Percentiles rank a stretch among this genome's conserved stretches.
phyloP scores from a whole-genome alignment of 1,140 invertebrate species.

The Nasonia longicornis region DNA sequence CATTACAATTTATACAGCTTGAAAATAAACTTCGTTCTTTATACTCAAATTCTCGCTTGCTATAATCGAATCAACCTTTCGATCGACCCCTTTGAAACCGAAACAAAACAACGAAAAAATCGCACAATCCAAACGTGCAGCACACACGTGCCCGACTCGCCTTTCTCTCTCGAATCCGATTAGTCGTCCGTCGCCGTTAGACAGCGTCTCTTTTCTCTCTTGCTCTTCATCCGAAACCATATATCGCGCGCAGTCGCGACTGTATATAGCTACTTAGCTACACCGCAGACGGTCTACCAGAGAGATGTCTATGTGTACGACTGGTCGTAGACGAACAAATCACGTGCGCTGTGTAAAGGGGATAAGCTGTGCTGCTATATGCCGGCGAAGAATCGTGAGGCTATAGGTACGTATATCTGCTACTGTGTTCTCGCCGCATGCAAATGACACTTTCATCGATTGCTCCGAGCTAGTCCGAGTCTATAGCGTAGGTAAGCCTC shows the following conservation, averaged over 20 bases:
- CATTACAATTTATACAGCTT: not conserved
- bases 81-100: too few relatives aligned
- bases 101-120: not conserved
- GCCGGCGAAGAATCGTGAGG: not conserved
- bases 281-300: not conserved
- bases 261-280: not conserved
- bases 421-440: not conserved
- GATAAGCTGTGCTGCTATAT: not conserved
- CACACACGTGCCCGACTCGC: not conserved
- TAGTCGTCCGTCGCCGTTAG: not conserved
- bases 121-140: not conserved
- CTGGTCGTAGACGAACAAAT: not conserved
- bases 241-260: conserved; percentile 10
- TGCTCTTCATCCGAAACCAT: conserved; percentile 23
- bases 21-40: too few relatives aligned
- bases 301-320: not conserved
- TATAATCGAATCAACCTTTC: too few relatives aligned
- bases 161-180: conserved; percentile 9
- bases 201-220: not conserved
- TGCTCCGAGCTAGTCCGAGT: not conserved
- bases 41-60: too few relatives aligned
- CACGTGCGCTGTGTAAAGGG: not conserved
- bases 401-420: not conserved
- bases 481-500: too few relatives aligned
- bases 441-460: conserved; percentile 22